Conservation (phyloP, 2,888 invertebrate genomes). For the Aethes cnicana region DNA sequence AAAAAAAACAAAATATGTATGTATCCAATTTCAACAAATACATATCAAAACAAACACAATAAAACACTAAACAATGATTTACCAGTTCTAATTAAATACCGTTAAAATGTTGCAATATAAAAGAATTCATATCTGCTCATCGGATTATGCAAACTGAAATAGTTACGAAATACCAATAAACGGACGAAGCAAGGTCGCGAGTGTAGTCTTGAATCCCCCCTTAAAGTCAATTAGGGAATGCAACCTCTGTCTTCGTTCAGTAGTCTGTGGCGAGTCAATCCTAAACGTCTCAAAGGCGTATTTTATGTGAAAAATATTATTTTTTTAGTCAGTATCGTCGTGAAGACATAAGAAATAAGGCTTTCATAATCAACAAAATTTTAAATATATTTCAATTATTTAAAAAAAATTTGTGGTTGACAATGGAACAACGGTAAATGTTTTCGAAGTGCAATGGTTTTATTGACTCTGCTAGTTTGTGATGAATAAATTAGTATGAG, state of each 20-base stretch:
- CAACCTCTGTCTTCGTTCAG: slow-evolving; percentile 37
- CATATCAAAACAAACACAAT: too few species aligned
- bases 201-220: slow-evolving; percentile 33
- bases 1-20: too few species aligned
- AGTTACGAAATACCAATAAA: slow-evolving; percentile 35
- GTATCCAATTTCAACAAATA: too few species aligned
- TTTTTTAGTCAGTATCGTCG: slow-evolving; percentile 13
- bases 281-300: slow-evolving; percentile 16
- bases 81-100: background rate
- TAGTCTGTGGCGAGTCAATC: slow-evolving; percentile 40
- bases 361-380: background rate
- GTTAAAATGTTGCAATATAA: slow-evolving; percentile 9
- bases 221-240: slow-evolving; percentile 33
- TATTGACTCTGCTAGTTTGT: slow-evolving; percentile 52
- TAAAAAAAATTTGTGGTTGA: background rate
- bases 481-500: slow-evolving; percentile 52
- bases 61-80: too few species aligned
- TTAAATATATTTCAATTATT: background rate
- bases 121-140: slow-evolving; percentile 3
- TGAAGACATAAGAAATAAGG: background rate
- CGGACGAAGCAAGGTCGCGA: slow-evolving; percentile 36
- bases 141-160: slow-evolving; percentile 29
- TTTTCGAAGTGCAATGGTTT: slow-evolving; percentile 36
- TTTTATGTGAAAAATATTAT: slow-evolving; percentile 38
- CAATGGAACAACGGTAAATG: slow-evolving; percentile 19